Base-by-base conservation (phyloP, 2,113 vertebrate genomes). In the Tachysurus fulvidraco region DNA sequence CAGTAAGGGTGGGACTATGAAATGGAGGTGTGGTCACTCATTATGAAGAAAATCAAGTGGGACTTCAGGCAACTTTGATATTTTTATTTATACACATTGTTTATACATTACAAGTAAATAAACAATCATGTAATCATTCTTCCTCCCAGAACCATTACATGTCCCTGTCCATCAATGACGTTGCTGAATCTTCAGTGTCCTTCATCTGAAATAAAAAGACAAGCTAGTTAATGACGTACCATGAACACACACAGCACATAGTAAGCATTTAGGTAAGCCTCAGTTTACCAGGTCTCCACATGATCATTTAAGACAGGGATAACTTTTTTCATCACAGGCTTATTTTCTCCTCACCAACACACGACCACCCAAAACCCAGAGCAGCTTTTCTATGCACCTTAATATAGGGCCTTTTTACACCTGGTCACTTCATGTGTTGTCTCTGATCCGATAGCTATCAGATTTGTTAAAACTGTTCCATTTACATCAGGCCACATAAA, bases 291-390 rank as follows among this genome's bases (percentile, higher is more conserved):
- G 71, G 65, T 92, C 12, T 95, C 93, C 74, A 94, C 94, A 94
- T 21, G 55, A 30, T 1, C 25, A 83, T 78, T 94, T 95, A 92
- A 95, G 95, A 95, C 94, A 95, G 94, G 94, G 94, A 95, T 95
- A 95, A 95, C 94, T 88, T 89, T 36, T 91, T 10, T 95, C 95
- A 94, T 95, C 94, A 94, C 73, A 19, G 92, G 92, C 94, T 93
- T 90, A 69, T 5, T n/a, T 16, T 19, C 11, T 23, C 57, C 55
- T 78, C 36, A 44, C n/a, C 44, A 17, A 55, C 57, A 13, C 5
- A 2, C n/a, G 16, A 25, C 1, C 59, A 25, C 7, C 2, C 23
- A 62, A 62, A 59, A 59, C 17, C 16, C 4, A 16, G 55, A 57
- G 28, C 3, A 28, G 25, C 11, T 13, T 23, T 62, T 65, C 62